phyloP scores from a whole-genome alignment of 2,888 invertebrate species.

The Pammene fasciana region DNA sequence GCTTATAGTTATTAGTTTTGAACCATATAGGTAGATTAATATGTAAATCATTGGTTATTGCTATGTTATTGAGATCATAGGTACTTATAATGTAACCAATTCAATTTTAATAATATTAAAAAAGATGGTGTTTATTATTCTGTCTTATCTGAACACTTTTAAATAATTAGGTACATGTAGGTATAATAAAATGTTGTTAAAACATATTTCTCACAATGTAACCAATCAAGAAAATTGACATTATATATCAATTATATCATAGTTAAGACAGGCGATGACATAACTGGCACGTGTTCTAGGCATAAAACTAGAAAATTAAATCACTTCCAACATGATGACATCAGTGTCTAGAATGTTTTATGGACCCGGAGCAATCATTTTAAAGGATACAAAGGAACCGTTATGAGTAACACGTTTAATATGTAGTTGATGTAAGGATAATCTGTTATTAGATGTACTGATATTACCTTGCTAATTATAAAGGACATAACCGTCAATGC shows the following conservation, averaged over 20 bases:
- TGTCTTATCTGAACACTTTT: no score
- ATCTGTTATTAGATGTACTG: conserved; percentile 14
- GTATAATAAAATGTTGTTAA: no score
- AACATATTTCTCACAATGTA: no score
- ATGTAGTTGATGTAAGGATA: conserved; percentile 33
- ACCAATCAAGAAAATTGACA: no score
- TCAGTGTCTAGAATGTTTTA: conserved; percentile 45
- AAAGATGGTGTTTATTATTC: no score
- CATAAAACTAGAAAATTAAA: conserved; percentile 48
- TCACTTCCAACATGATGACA: conserved; percentile 49
- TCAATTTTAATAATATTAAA: no score
- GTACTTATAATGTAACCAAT: no score
- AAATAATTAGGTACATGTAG: no score
- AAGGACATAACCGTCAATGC: neutral
- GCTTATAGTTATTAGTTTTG: no score
- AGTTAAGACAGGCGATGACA: conserved; percentile 23
- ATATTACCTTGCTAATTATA: conserved; percentile 4
- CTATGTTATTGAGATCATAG: no score
- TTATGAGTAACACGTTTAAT: conserved; percentile 38
- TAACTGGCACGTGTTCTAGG: conserved; percentile 39
- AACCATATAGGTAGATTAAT: no score
- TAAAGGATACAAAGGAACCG: conserved; percentile 40
- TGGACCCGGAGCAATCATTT: conserved; percentile 37
- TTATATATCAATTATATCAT: conserved; percentile 8
- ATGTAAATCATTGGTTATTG: no score